Evolutionary conservation across 2,113 vertebrate genomes (phyloP).

Genomic region (Pituophis catenifer): DNA sequence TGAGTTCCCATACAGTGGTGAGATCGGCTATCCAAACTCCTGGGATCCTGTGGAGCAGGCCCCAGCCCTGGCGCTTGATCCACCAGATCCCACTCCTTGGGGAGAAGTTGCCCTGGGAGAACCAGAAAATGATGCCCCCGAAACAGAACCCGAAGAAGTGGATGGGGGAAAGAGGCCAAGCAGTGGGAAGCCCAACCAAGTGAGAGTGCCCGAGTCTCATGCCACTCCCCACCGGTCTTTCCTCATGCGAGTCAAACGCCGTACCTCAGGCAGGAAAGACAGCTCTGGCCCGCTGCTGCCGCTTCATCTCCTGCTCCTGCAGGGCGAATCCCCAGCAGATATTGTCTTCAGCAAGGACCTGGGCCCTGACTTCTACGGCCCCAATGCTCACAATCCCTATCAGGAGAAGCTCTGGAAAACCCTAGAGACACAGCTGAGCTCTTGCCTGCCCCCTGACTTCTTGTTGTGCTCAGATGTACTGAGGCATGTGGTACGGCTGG

Average conservation of each 20-base stretch:
- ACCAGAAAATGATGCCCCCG: background rate
- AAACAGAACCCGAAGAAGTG: background rate
- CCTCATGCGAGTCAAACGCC: background rate
- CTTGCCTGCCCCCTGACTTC: conserved; percentile 38
- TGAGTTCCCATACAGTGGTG: accelerated
- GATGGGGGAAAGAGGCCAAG: background rate
- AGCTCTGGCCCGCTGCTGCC: conserved; percentile 18
- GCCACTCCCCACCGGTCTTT: no score
- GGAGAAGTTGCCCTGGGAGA: background rate
- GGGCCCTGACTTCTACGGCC: background rate
- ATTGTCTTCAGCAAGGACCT: conserved; percentile 71
- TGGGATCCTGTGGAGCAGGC: conserved; percentile 21
- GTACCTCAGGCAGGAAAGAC: conserved; percentile 1
- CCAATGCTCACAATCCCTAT: conserved; percentile 57
- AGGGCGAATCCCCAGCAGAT: conserved; percentile 39
- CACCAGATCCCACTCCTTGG: accelerated
- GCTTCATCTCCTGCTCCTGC: conserved; percentile 43
- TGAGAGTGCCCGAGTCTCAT: background rate
- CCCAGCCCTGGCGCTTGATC: background rate
- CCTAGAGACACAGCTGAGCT: conserved; percentile 62
- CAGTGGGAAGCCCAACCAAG: background rate
- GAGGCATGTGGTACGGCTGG: conserved; percentile 72
- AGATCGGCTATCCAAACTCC: accelerated
- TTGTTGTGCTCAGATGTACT: conserved; percentile 61
- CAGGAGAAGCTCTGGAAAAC: conserved; percentile 56